A percentile compares a stretch with the other conserved stretches of the same genome.
Conservation (phyloP, 1,140 invertebrate species). For the Calliopsis andreniformis region DNA sequence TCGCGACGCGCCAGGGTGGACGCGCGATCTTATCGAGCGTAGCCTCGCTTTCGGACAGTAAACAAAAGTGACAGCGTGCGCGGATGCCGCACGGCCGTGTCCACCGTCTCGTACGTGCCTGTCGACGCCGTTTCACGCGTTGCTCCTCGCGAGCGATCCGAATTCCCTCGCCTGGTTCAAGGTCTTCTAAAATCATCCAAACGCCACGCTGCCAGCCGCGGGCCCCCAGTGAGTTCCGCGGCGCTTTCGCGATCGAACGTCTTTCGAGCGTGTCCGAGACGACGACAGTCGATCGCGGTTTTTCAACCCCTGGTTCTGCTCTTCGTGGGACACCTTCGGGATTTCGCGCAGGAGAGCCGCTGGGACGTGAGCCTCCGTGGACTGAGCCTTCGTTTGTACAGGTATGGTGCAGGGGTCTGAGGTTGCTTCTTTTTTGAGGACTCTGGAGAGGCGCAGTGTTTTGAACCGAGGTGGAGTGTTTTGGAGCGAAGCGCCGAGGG, state of each 20-base stretch:
- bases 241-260: constrained; percentile 36
- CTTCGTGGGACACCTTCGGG: no score
- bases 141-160: constrained; percentile 16
- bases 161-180: constrained; percentile 60
- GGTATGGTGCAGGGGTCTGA: no score
- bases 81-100: constrained; percentile 39
- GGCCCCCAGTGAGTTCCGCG: constrained; percentile 19
- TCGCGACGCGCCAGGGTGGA: background rate
- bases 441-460: no score
- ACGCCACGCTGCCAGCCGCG: constrained; percentile 42
- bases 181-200: constrained; percentile 62
- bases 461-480: no score
- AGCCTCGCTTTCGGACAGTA: constrained; percentile 46
- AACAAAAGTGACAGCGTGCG: constrained; percentile 70
- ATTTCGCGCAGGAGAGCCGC: no score
- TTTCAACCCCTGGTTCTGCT: constrained; percentile 14
- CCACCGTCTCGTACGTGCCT: constrained; percentile 14
- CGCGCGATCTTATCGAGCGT: background rate
- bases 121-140: constrained; percentile 21
- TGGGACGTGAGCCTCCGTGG: no score
- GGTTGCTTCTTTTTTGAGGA: background rate
- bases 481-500: no score
- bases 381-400: no score
- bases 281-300: constrained; percentile 16
- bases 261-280: constrained; percentile 25